phyloP scores from a whole-genome alignment of 2,888 invertebrate genomes.

The Oligia strigilis region DNA sequence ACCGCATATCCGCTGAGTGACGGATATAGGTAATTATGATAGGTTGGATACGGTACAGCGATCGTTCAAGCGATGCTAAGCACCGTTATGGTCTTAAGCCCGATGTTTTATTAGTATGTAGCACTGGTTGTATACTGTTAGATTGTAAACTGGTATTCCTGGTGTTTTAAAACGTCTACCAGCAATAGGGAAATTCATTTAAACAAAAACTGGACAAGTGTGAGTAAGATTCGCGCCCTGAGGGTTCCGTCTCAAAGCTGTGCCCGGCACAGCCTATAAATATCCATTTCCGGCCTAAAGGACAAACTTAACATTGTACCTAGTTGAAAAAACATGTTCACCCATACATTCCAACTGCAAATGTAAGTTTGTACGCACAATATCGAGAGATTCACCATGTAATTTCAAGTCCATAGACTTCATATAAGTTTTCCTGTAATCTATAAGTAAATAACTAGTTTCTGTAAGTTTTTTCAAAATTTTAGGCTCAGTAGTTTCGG shows the following conservation, averaged over 20 bases:
- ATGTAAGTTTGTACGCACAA: background rate
- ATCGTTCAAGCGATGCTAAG: constrained; percentile 33
- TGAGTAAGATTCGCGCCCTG: background rate
- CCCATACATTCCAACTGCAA: background rate
- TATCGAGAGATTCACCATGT: background rate
- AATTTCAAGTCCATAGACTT: background rate
- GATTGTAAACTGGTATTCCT: background rate
- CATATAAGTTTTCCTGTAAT: background rate
- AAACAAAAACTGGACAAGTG: background rate
- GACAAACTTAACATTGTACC: background rate
- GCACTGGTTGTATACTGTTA: background rate
- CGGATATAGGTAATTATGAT: constrained; percentile 21
- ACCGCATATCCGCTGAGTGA: constrained; percentile 1
- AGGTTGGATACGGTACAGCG: constrained; percentile 20
- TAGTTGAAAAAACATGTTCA: background rate
- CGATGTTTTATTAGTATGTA: constrained; percentile 9
- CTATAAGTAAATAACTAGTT: background rate
- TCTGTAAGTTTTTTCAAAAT: background rate
- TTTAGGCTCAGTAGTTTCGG: background rate
- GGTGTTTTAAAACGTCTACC: background rate
- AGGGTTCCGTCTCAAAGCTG: background rate
- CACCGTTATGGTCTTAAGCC: constrained; percentile 15
- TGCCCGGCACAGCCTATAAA: background rate
- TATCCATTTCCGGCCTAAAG: background rate
- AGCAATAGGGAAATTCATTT: background rate